Percentiles rank a stretch among this genome's conserved stretches.
phyloP scores from a whole-genome alignment of 1,140 invertebrate species.

The Drosophila ironensis region DNA sequence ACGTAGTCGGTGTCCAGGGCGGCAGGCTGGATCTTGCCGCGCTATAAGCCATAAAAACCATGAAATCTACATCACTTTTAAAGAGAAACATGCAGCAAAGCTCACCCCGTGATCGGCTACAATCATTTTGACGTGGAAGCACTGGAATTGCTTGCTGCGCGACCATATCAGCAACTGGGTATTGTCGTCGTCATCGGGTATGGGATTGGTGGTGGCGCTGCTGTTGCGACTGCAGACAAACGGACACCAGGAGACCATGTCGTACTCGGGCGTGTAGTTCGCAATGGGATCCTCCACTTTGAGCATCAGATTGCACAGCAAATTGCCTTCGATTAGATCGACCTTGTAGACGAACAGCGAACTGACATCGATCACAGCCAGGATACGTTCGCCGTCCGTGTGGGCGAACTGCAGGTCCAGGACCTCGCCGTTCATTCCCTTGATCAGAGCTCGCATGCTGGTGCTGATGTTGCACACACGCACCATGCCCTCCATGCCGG shows the following conservation, averaged over 20 bases:
- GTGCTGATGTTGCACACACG: constrained; percentile 90
- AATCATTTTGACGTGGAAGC: constrained; percentile 72
- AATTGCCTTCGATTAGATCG: constrained; percentile 84
- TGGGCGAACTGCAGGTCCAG: constrained; percentile 95
- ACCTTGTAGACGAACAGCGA: constrained; percentile 91
- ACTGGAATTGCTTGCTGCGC: constrained; percentile 85
- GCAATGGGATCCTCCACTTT: constrained; percentile 82
- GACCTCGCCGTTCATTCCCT: constrained; percentile 92
- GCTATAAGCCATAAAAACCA: constrained; percentile 28
- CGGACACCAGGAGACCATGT: constrained; percentile 93
- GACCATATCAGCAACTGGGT: constrained; percentile 91
- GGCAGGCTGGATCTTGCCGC: constrained; percentile 74
- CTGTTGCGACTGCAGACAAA: constrained; percentile 86
- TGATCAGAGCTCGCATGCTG: constrained; percentile 90
- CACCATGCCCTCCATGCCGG: constrained; percentile 88
- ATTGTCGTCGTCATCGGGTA: constrained; percentile 87
- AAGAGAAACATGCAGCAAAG: not conserved
- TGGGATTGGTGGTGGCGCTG: constrained; percentile 83
- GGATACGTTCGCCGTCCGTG: constrained; percentile 87
- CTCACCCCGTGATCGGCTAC: constrained; percentile 70
- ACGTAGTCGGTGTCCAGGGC: constrained; percentile 85
- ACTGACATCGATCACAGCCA: constrained; percentile 93
- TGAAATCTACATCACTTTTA: not conserved
- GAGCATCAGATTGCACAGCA: constrained; percentile 84
- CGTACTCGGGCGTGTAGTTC: constrained; percentile 67